Percentiles rank a stretch among this genome's conserved stretches.
These are phyloP conservation scores for Gymnoscopelus microlampas DNA, from an alignment of 2,797 vertebrate species.

Conservation along the genomic window DNA sequence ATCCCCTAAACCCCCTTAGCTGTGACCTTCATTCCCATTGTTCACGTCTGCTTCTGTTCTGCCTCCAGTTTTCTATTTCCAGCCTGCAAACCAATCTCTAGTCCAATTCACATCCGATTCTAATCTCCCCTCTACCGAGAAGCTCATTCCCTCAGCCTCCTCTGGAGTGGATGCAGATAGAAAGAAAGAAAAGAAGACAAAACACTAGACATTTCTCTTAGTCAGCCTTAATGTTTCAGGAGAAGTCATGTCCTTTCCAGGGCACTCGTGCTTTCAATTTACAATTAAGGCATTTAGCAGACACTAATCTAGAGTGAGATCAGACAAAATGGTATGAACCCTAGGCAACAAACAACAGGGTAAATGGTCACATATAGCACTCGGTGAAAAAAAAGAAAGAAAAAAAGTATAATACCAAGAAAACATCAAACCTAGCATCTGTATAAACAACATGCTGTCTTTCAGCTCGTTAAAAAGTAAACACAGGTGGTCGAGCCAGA, in stretches of 20 bases:
- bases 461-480: slow-evolving; percentile 73
- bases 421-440: too few species aligned
- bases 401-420: too few species aligned
- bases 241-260: slow-evolving; percentile 67
- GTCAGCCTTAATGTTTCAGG: slow-evolving; percentile 73
- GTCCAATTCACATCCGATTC: slow-evolving; percentile 79
- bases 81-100: slow-evolving; percentile 76
- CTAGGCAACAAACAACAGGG: too few species aligned
- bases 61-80: slow-evolving; percentile 66
- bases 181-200: slow-evolving; percentile 41
- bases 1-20: slow-evolving; percentile 42
- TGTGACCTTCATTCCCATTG: slow-evolving; percentile 72
- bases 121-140: slow-evolving; percentile 74
- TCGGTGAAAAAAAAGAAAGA: too few species aligned
- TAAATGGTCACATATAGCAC: neutral
- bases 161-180: slow-evolving; percentile 54
- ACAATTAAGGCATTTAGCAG: too few species aligned
- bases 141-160: slow-evolving; percentile 64
- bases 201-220: slow-evolving; percentile 60
- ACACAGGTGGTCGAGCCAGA: slow-evolving; percentile 43
- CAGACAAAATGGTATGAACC: too few species aligned
- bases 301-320: too few species aligned
- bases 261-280: slow-evolving; percentile 45
- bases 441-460: slow-evolving; percentile 34
- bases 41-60: slow-evolving; percentile 58